phyloP scores from a whole-genome alignment of 2,797 vertebrate genomes.

The Microctenopoma stevenorrisi region DNA sequence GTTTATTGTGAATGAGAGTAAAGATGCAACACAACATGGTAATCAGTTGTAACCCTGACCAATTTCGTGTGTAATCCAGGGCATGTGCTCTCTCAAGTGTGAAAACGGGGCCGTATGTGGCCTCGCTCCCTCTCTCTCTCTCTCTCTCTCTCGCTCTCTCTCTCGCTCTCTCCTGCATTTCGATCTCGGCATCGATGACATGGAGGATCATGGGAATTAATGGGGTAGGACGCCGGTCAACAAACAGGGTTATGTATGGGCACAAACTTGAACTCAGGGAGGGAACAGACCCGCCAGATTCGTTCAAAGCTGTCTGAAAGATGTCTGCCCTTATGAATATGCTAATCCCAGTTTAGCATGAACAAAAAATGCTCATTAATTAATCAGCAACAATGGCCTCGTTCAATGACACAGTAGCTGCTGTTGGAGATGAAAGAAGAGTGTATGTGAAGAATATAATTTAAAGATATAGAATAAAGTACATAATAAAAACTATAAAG shows the following conservation, averaged over 20 bases:
- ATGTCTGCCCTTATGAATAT: slow-evolving; percentile 87
- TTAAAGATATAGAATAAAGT: no score
- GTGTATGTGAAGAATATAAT: slow-evolving; percentile 8
- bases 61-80: slow-evolving; percentile 77
- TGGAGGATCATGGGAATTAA: slow-evolving; percentile 80
- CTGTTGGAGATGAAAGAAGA: slow-evolving; percentile 47
- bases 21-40: slow-evolving; percentile 79
- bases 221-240: slow-evolving; percentile 75
- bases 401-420: slow-evolving; percentile 74
- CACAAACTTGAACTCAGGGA: slow-evolving; percentile 80
- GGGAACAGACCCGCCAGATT: slow-evolving; percentile 80
- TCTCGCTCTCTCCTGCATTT: slow-evolving; percentile 30
- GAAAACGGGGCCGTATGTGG: slow-evolving; percentile 78
- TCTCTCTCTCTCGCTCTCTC: slow-evolving; percentile 6
- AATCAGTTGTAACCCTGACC: slow-evolving; percentile 81
- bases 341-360: slow-evolving; percentile 83
- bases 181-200: slow-evolving; percentile 58
- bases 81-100: slow-evolving; percentile 79
- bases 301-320: slow-evolving; percentile 85
- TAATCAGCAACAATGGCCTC: slow-evolving; percentile 83
- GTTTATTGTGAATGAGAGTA: slow-evolving; percentile 78
- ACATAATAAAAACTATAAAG: background rate
- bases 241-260: slow-evolving; percentile 83
- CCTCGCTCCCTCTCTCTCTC: slow-evolving; percentile 33
- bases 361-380: slow-evolving; percentile 82